A percentile compares a stretch with the other conserved stretches of the same genome.
Conservation (phyloP, 2,888 invertebrate genomes). For the Hartigia nigra region DNA sequence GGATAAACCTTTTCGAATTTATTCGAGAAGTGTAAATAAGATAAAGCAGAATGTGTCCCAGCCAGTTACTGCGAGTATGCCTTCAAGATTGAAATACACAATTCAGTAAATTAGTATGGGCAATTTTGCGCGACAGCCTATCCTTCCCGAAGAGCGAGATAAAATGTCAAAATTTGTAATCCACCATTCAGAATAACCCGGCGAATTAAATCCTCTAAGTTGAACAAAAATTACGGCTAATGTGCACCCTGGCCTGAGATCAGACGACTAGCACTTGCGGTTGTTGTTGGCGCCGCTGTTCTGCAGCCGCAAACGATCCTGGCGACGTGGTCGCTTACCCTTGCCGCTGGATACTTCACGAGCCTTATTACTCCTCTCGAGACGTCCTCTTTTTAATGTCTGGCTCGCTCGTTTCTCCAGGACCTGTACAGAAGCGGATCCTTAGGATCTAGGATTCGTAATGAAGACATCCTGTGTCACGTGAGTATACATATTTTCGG, state of each 20-base stretch:
- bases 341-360: slow-evolving; percentile 69
- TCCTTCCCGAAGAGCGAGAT: not conserved
- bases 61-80: not conserved
- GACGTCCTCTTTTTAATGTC: slow-evolving; percentile 67
- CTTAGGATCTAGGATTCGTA: not conserved
- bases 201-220: not conserved
- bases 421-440: slow-evolving; percentile 46
- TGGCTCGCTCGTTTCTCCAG: slow-evolving; percentile 67
- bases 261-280: slow-evolving; percentile 70
- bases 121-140: not conserved
- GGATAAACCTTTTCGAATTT: not conserved
- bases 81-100: slow-evolving; percentile 13
- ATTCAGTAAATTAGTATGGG: not conserved
- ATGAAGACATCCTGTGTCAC: not conserved
- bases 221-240: not conserved
- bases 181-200: not conserved
- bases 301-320: slow-evolving; percentile 69
- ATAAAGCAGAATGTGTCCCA: not conserved
- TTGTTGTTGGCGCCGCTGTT: slow-evolving; percentile 73
- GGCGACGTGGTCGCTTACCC: slow-evolving; percentile 69
- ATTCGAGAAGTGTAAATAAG: not conserved
- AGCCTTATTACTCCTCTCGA: slow-evolving; percentile 70
- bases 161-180: not conserved
- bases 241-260: slow-evolving; percentile 55
- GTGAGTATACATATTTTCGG: not conserved